Conservation (phyloP, 2,797 vertebrate species). For the Crenuchus spilurus region DNA sequence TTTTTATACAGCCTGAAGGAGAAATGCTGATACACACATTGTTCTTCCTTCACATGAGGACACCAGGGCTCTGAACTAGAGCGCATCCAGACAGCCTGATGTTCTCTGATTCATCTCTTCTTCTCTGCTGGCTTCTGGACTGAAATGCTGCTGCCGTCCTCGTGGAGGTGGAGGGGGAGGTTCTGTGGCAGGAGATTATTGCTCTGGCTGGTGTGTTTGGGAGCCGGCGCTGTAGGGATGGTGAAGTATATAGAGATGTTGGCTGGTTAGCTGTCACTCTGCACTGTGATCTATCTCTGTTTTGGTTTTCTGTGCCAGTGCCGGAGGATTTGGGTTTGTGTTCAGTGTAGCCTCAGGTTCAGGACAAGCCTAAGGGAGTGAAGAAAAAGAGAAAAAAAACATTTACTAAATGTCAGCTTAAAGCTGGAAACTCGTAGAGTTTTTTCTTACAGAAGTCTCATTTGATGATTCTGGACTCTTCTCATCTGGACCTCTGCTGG, state of each 20-base stretch:
- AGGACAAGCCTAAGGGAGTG: neutral
- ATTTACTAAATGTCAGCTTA: neutral
- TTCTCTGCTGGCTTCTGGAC: slow-evolving; percentile 7
- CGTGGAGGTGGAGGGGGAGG: neutral
- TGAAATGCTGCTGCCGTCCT: neutral
- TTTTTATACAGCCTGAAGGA: neutral
- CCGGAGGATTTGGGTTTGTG: neutral
- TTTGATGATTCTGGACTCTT: no score
- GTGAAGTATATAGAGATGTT: neutral
- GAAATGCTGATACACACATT: neutral
- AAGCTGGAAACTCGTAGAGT: neutral
- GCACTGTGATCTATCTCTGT: neutral
- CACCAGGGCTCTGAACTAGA: neutral
- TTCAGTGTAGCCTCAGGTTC: neutral
- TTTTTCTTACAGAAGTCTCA: no score
- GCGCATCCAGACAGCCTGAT: neutral
- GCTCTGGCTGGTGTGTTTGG: neutral
- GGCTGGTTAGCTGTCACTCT: slow-evolving; percentile 9
- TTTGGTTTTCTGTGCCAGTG: neutral
- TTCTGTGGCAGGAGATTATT: slow-evolving; percentile 7
- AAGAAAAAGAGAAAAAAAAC: neutral
- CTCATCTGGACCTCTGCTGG: no score
- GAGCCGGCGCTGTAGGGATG: neutral
- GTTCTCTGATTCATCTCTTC: slow-evolving; percentile 32
- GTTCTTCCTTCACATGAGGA: slow-evolving; percentile 8